phyloP scores from a whole-genome alignment of 2,113 vertebrate species.

The Microcebus murinus region DNA sequence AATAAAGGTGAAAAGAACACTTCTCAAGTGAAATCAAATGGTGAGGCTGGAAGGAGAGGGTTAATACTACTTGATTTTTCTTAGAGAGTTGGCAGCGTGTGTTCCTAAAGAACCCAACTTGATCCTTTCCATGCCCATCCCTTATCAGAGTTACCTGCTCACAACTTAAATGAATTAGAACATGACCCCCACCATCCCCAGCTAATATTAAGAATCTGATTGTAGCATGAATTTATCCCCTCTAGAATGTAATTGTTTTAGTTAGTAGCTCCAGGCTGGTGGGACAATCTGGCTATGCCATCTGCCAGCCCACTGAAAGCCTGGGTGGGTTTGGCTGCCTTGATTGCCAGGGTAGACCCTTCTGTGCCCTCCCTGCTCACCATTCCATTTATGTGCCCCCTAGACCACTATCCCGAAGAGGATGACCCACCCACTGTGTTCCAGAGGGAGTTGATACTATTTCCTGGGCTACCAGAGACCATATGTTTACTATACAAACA shows the following conservation, averaged over 20 bases:
- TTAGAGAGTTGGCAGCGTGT: background rate
- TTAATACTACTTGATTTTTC: background rate
- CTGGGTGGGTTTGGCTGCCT: slow-evolving; percentile 61
- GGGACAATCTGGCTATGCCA: slow-evolving; percentile 76
- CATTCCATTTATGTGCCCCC: background rate
- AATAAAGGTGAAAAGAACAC: background rate
- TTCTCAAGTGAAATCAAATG: background rate
- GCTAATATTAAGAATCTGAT: slow-evolving; percentile 51
- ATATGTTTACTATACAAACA: slow-evolving; percentile 45
- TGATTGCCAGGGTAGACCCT: slow-evolving; percentile 17
- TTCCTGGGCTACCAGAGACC: background rate
- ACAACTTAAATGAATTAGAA: slow-evolving; percentile 36
- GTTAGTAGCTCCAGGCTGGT: slow-evolving; percentile 67
- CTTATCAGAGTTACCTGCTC: background rate
- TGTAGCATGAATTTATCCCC: slow-evolving; percentile 54
- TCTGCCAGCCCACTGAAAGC: slow-evolving; percentile 66
- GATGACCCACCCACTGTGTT: background rate
- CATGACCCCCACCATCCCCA: background rate
- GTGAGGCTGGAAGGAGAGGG: background rate
- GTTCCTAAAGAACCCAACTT: background rate
- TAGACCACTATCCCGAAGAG: background rate
- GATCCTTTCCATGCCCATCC: background rate
- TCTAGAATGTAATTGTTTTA: slow-evolving; percentile 70
- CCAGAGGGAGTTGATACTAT: background rate
- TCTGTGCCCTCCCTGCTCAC: background rate